Conservation (phyloP, 2,113 vertebrate genomes). For the Gallinago undulata region DNA sequence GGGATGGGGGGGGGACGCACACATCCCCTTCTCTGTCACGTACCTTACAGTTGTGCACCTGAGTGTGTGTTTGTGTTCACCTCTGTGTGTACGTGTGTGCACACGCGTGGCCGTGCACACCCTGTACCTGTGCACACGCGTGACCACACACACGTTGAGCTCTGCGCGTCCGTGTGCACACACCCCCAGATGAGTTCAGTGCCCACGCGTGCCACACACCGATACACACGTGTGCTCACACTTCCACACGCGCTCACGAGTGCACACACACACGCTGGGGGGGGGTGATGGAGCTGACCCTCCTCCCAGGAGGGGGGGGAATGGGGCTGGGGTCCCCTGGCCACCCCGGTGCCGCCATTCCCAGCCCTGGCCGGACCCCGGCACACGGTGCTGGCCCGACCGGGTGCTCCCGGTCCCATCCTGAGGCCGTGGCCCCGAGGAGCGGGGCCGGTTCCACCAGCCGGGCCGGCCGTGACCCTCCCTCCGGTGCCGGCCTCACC, state of each 20-base stretch:
- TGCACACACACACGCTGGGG: accelerated
- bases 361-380: neutral
- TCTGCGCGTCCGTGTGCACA: no score
- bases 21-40: neutral
- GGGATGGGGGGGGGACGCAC: no score
- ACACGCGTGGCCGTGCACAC: accelerated
- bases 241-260: neutral
- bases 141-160: no score
- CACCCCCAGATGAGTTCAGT: no score
- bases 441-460: constrained; percentile 29
- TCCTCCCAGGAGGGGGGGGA: neutral
- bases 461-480: neutral
- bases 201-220: accelerated
- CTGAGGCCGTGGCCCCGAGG: neutral
- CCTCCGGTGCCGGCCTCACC: neutral
- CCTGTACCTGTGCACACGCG: no score
- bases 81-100: accelerated
- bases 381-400: neutral
- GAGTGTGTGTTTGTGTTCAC: neutral
- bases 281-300: no score
- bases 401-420: neutral
- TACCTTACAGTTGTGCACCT: neutral
- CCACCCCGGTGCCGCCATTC: accelerated
- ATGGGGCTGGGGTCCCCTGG: neutral
- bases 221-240: accelerated